Evolutionary conservation across 2,888 invertebrate species (phyloP).

Genomic region (Arenicola marina): DNA sequence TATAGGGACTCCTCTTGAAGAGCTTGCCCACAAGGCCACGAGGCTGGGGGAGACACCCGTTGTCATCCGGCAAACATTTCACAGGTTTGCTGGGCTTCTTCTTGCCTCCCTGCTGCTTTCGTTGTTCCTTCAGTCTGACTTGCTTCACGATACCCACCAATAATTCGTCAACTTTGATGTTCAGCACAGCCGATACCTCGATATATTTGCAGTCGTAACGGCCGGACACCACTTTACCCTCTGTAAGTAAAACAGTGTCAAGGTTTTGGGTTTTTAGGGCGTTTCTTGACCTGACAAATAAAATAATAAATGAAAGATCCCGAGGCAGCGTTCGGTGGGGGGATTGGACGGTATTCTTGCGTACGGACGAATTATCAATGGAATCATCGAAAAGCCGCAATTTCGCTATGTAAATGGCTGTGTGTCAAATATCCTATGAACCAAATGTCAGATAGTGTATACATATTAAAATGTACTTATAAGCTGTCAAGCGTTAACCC

Average conservation of each 20-base stretch:
- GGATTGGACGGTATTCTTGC: no score
- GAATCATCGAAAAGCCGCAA: no score
- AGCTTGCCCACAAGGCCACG: conserved; percentile 43
- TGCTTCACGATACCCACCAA: conserved; percentile 90
- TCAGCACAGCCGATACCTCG: conserved; percentile 93
- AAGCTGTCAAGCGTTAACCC: no score
- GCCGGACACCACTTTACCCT: conserved; percentile 89
- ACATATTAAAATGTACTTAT: no score
- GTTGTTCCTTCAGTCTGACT: conserved; percentile 73
- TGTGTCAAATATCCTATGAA: no score
- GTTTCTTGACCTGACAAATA: no score
- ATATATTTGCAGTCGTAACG: conserved; percentile 90
- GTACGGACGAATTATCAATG: no score
- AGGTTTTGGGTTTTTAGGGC: no score
- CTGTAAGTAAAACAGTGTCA: conserved; percentile 68
- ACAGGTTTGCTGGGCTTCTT: conserved; percentile 5
- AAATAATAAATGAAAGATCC: no score
- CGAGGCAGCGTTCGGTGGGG: no score
- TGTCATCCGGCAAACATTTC: not conserved
- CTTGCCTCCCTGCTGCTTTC: not conserved
- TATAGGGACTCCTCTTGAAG: conserved; percentile 45
- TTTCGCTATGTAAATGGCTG: no score
- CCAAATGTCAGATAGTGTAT: no score
- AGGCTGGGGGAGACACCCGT: conserved; percentile 6
- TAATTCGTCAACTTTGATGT: conserved; percentile 94